Base-by-base conservation (phyloP, 2,797 vertebrate genomes). In the Miichthys miiuy region DNA sequence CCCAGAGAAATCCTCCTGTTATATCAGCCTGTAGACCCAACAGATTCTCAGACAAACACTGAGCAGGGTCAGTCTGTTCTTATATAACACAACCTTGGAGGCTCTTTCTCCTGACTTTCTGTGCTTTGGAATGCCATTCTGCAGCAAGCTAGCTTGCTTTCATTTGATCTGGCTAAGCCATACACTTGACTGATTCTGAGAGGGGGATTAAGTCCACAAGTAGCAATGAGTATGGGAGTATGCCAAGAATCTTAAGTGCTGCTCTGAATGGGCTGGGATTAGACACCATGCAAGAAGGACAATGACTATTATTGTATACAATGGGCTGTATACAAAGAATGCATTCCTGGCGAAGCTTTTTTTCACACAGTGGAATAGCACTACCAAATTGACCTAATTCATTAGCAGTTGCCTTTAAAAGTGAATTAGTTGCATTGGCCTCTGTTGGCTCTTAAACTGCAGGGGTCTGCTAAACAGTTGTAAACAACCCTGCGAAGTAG, bases 191-290 rank as follows among this genome's bases (percentile, higher is more conserved):
- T 95, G 96, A 96, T 96, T 95, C 94, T 93, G 85, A 87, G 89
- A 57, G 60, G 50, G 85, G 90, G 94, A 96, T 97, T 96, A 96
- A 96, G 94, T 95, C 90, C 88, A 95, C 95, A 94, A 95, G 96
- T 80, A 93, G 95, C 94, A 95, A 94, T 96, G 96, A 96, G 93
- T 84, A 89, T 85, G 89, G 92, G 94, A 96, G 94, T 96, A 97
- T 96, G 96, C 93, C 92, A 96, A 93, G 96, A 97, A 97, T 97
- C 95, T 96, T 95, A 95, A 97, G 95, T 94, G 95, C 96, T 97
- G 96, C 93, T 92, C 93, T 95, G 94, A 95, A 90, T 88, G 93
- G 89, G 74, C 88, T 72, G 75, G 91, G 92, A 91, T 86, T 92
- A 91, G 94, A 95, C 90, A 90, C 94, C 84, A 83, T 92, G 83